Evolutionary conservation across 2,113 vertebrate genomes (phyloP).

Genomic region (Girardinichthys multiradiatus): DNA sequence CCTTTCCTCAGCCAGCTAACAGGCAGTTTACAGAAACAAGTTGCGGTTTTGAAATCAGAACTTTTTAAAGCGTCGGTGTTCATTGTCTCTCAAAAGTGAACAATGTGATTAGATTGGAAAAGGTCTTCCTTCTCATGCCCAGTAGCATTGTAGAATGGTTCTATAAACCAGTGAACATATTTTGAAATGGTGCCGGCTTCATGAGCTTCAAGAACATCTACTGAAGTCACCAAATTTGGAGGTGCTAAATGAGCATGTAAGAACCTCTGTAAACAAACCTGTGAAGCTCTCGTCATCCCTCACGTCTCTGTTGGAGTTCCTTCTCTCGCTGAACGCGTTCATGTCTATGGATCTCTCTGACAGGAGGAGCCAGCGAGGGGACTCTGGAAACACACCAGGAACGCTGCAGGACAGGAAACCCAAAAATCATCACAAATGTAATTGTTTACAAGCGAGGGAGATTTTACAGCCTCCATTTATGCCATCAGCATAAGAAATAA

Average conservation of each 20-base stretch:
- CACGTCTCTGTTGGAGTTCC: conserved; percentile 78
- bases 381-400: conserved; percentile 88
- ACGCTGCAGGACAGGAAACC: conserved; percentile 72
- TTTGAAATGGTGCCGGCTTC: too few species aligned
- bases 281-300: conserved; percentile 84
- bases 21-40: too few species aligned
- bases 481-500: conserved; percentile 33
- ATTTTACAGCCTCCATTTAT: neutral
- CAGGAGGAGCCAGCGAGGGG: conserved; percentile 88
- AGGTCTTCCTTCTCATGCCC: too few species aligned
- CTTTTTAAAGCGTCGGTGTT: too few species aligned
- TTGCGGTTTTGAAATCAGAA: too few species aligned
- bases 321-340: conserved; percentile 83
- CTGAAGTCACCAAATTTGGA: too few species aligned
- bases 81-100: too few species aligned
- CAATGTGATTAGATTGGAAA: too few species aligned
- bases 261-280: conserved; percentile 50
- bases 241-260: too few species aligned
- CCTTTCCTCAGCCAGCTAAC: neutral
- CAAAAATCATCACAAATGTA: neutral
- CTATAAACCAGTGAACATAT: too few species aligned
- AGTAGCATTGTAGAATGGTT: too few species aligned
- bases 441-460: neutral
- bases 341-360: conserved; percentile 83
- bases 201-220: too few species aligned